These are phyloP conservation scores for Alligator sinensis DNA, from an alignment of 2,113 vertebrate genomes.

Conservation along the genomic window DNA sequence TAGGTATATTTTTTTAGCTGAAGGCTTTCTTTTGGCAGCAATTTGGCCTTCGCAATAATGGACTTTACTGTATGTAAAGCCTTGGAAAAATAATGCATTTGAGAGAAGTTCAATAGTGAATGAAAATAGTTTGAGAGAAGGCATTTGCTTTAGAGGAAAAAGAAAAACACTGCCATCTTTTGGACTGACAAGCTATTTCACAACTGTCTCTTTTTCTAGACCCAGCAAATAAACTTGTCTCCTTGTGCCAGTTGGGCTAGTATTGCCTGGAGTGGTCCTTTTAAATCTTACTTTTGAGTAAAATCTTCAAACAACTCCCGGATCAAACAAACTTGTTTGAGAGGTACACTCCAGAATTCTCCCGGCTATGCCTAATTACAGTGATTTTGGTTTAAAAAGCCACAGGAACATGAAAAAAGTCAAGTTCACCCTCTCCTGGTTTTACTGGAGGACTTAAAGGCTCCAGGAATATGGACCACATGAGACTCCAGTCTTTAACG, in stretches of 20 bases:
- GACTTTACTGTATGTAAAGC: conserved; percentile 60
- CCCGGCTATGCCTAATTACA: neutral
- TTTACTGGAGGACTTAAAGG: neutral
- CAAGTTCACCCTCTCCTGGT: neutral
- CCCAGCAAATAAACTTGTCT: fast-evolving
- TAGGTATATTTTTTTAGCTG: conserved; percentile 25
- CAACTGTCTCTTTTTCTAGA: neutral
- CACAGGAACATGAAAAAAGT: fast-evolving
- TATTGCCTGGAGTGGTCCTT: neutral
- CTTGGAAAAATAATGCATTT: conserved; percentile 23
- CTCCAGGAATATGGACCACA: neutral
- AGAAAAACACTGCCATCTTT: conserved; percentile 74
- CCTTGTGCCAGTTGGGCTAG: neutral
- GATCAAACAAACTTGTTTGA: neutral
- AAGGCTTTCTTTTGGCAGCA: conserved; percentile 51
- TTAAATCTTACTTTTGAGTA: neutral
- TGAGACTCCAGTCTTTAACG: neutral
- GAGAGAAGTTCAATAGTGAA: neutral
- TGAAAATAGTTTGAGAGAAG: neutral
- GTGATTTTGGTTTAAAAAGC: neutral
- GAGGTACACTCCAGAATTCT: neutral
- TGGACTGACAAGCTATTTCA: conserved; percentile 4
- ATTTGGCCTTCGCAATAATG: conserved; percentile 57
- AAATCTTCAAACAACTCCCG: neutral
- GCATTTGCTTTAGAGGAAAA: neutral